A percentile compares a stretch with the other conserved stretches of the same genome.
phyloP scores from a whole-genome alignment of 2,113 vertebrate species.

The Amblyornis subalaris region DNA sequence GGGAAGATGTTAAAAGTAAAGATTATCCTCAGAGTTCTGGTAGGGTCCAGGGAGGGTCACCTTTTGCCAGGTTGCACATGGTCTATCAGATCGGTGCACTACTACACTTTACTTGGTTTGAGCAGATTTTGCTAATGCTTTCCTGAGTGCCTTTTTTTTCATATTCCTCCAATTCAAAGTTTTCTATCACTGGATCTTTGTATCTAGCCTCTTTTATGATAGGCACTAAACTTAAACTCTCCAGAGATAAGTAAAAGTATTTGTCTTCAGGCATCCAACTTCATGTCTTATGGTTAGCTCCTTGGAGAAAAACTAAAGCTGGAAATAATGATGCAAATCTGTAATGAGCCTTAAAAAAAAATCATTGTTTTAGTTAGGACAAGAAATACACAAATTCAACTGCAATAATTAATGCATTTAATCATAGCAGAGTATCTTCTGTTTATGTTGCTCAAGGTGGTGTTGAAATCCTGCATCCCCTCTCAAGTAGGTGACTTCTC shows the following conservation, averaged over 20 bases:
- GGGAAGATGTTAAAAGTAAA: neutral
- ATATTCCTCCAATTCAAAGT: neutral
- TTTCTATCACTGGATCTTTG: neutral
- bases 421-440: neutral
- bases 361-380: neutral
- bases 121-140: neutral
- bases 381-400: neutral
- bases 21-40: neutral
- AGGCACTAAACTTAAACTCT: neutral
- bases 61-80: neutral
- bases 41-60: neutral
- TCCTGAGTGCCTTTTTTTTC: neutral
- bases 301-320: neutral
- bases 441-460: neutral
- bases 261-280: neutral
- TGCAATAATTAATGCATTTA: neutral
- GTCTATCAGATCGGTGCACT: neutral
- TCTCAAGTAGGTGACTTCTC: neutral
- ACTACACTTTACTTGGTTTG: neutral
- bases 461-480: neutral
- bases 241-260: neutral
- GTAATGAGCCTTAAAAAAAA: neutral
- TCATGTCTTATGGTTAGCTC: neutral
- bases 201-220: neutral
- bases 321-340: neutral